Conservation (phyloP, 2,113 vertebrate genomes). For the Ibidorhyncha struthersii region DNA sequence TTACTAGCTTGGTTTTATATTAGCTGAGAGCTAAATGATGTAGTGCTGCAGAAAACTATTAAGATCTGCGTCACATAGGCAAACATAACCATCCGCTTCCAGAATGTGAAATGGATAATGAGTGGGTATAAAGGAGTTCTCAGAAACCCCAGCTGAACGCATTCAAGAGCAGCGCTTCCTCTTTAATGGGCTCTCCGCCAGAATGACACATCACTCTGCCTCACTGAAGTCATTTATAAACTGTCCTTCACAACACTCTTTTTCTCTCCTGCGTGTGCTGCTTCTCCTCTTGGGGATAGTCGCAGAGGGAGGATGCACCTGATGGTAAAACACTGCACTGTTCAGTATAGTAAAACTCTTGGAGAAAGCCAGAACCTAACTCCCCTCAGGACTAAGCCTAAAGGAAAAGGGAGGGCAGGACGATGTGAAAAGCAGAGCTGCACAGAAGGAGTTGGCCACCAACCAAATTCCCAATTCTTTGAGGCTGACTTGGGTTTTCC, state of each 20-base stretch:
- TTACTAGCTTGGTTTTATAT: constrained; percentile 68
- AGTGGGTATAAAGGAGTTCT: constrained; percentile 70
- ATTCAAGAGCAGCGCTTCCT: constrained; percentile 65
- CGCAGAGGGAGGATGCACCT: background rate
- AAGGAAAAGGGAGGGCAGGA: constrained; percentile 10
- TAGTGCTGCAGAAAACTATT: constrained; percentile 65
- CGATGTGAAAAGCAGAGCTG: constrained; percentile 7
- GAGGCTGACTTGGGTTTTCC: constrained; percentile 59
- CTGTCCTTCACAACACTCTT: constrained; percentile 53
- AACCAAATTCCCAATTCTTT: constrained; percentile 46
- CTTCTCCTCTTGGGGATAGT: background rate
- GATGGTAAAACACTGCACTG: background rate
- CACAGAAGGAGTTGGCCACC: constrained; percentile 15
- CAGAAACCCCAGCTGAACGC: constrained; percentile 69
- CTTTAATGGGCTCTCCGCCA: constrained; percentile 71
- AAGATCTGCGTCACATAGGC: constrained; percentile 65
- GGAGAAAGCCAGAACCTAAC: background rate
- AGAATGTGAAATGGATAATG: constrained; percentile 76
- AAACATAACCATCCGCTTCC: constrained; percentile 70
- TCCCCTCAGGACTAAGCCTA: background rate
- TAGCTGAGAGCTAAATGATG: constrained; percentile 72
- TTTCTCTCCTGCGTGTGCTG: background rate
- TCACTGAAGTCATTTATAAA: constrained; percentile 68
- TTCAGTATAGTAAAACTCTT: background rate
- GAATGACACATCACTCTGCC: constrained; percentile 68